Percentiles rank a stretch among this genome's conserved stretches.
Conservation (phyloP, 2,113 vertebrate genomes). For the Amblyornis subalaris region DNA sequence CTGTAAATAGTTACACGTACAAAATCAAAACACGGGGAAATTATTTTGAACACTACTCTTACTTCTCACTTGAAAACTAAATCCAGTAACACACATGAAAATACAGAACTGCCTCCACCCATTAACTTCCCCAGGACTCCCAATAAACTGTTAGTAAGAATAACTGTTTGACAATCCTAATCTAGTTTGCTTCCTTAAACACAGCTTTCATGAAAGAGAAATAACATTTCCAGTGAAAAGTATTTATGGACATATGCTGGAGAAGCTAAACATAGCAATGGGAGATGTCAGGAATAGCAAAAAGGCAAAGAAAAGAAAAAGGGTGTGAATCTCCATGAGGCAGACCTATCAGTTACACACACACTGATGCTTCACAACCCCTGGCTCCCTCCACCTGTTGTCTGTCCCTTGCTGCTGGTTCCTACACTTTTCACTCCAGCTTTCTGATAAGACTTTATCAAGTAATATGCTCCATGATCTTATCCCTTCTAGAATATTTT, state of each 20-base stretch:
- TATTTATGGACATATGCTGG: background rate
- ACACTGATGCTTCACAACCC: background rate
- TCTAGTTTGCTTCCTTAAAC: background rate
- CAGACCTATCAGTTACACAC: background rate
- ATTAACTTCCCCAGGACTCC: background rate
- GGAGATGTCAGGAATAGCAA: background rate
- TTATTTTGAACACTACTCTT: background rate
- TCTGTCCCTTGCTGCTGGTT: fast-evolving
- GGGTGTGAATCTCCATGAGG: background rate
- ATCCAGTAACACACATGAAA: background rate
- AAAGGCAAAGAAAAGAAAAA: background rate
- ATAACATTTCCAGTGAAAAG: background rate
- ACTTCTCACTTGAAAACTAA: background rate
- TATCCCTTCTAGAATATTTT: background rate
- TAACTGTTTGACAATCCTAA: background rate
- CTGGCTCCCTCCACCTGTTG: background rate
- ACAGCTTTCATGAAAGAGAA: background rate
- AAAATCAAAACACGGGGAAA: background rate
- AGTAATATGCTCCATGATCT: background rate
- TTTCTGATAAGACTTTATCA: background rate
- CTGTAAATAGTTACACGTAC: background rate
- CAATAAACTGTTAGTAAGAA: background rate
- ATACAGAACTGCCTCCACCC: background rate
- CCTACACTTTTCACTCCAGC: background rate
- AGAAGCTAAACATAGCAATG: background rate